Base-by-base conservation (phyloP, 2,888 invertebrate genomes). In the Andrena fulva region DNA sequence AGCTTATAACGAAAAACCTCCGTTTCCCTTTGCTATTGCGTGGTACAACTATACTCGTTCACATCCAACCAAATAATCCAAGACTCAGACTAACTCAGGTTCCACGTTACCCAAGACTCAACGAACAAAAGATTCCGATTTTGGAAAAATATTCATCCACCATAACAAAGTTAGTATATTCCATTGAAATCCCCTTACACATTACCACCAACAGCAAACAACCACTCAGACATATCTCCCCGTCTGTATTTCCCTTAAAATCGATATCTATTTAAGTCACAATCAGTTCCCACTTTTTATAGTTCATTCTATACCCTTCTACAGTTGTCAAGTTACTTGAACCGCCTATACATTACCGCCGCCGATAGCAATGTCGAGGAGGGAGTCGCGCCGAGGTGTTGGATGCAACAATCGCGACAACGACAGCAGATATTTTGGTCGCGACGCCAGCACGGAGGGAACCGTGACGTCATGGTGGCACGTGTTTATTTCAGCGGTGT, bases 401-500 rank as follows among this genome's bases (percentile, higher is more conserved):
- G 20, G 42, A 76, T 87, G 88, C 88, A 87, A 87, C 80, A 76
- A 88, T 87, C 72, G 77, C 70, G 77, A 75, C 82, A 82, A 84
- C 70, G 77, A 81, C 77, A 64, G 56, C 27, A 70, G 78, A 71
- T 89, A 90, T 89, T 90, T 80, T 85, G 88, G 80, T 77, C 24
- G 12, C 76, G 60, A 62, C 59, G 63, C 76, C 67, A 73, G 62
- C 78, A 74, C 62, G 64, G 73, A 33, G 78, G 74, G 69, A 10
- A 62, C 72, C 69, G 75, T 91, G 91, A 92, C 92, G 92, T 92
- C 92, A 92, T 88, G 85, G 83, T 74, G 76, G 42, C 91, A 91
- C 91, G 91, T 91, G 92, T 92, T 92, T 92, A 92, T 92, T 91
- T 91, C 90, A 89, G 91, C 87, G 87, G 84, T 81, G 89, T 88